A percentile compares a stretch with the other conserved stretches of the same genome.
These are phyloP conservation scores for Phalanger gymnotis DNA, from an alignment of 2,797 vertebrate genomes.

Conservation along the genomic window DNA sequence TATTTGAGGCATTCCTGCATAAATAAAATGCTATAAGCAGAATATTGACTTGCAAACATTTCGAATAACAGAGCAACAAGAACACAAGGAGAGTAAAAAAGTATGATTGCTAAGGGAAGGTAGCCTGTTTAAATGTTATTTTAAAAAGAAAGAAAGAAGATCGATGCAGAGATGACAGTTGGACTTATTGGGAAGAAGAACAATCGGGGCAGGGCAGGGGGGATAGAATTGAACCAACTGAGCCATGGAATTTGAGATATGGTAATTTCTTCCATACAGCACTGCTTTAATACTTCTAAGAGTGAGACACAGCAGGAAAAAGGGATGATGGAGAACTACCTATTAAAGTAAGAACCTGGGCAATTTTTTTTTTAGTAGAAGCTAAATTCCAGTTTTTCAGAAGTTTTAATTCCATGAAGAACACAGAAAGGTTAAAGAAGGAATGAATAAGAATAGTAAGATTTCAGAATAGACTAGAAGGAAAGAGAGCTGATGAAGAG, in stretches of 20 bases:
- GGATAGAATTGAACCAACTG: background rate
- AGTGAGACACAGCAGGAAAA: background rate
- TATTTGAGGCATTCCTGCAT: background rate
- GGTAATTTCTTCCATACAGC: background rate
- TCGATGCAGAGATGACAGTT: background rate
- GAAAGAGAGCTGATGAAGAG: background rate
- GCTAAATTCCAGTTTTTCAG: background rate
- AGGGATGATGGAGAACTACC: background rate
- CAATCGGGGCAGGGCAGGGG: background rate
- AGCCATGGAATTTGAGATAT: background rate
- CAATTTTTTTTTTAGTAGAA: background rate
- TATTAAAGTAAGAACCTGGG: background rate
- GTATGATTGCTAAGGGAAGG: background rate
- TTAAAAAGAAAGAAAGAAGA: background rate
- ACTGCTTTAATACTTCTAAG: background rate
- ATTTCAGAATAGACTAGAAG: background rate
- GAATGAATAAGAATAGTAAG: background rate
- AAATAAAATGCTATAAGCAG: background rate
- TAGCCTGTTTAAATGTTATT: background rate
- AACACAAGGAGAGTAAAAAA: background rate
- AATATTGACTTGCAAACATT: background rate
- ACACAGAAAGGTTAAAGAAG: background rate
- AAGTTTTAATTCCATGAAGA: background rate
- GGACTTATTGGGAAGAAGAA: background rate
- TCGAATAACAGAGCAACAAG: background rate